phyloP scores from a whole-genome alignment of 2,888 invertebrate genomes.

The Hirtodrosophila alboralis region DNA sequence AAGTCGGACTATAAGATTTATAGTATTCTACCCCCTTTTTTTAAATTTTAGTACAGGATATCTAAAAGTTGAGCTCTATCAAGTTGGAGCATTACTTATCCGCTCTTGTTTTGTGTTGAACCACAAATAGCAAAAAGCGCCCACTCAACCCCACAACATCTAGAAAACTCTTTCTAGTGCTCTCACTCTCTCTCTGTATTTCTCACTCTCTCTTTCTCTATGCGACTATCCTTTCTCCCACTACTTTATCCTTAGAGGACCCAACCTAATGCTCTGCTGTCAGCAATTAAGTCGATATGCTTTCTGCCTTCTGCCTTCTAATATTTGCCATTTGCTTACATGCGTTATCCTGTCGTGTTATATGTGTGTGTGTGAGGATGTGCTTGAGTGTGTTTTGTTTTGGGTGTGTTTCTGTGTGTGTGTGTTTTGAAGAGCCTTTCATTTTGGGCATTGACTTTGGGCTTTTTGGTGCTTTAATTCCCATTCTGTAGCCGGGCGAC shows the following conservation, averaged over 20 bases:
- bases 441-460: constrained; percentile 59
- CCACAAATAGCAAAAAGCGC: constrained; percentile 14
- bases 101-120: constrained; percentile 8
- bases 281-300: constrained; percentile 69
- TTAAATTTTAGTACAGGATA: constrained; percentile 7
- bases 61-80: background rate
- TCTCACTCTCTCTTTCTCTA: background rate
- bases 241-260: constrained; percentile 1
- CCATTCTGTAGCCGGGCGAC: constrained; percentile 11
- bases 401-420: constrained; percentile 28
- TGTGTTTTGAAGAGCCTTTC: constrained; percentile 49
- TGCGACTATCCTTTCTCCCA: background rate
- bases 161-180: constrained; percentile 1
- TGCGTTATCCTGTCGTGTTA: constrained; percentile 51
- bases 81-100: background rate
- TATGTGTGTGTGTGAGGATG: constrained; percentile 14
- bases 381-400: constrained; percentile 3
- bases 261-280: constrained; percentile 56
- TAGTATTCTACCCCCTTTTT: background rate
- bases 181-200: background rate
- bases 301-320: constrained; percentile 52
- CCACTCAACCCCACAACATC: constrained; percentile 8
- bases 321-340: constrained; percentile 58
- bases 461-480: constrained; percentile 47
- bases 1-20: too few relatives aligned